Conservation (phyloP, 2,888 invertebrate species). For the Fragum sueziense region DNA sequence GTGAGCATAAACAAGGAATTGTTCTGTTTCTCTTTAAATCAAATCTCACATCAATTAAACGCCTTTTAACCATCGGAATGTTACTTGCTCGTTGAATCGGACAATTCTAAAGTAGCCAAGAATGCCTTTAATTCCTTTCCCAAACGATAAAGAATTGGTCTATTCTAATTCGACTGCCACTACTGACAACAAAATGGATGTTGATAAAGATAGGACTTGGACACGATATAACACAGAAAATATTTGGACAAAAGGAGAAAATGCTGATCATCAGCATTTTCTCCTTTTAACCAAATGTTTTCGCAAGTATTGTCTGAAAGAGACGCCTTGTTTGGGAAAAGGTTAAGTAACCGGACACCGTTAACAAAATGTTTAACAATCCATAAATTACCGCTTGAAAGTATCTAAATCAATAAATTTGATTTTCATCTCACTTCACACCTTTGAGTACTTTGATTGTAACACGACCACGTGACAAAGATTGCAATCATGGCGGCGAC, state of each 20-base stretch:
- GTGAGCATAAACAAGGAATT: no score
- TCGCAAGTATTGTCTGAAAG: no score
- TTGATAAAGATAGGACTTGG: no score
- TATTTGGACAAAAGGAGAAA: no score
- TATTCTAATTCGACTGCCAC: not conserved
- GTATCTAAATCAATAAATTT: constrained; percentile 4
- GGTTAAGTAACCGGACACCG: not conserved
- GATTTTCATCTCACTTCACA: constrained; percentile 13
- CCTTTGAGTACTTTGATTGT: constrained; percentile 15
- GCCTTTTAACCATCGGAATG: not conserved
- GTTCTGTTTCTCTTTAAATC: not conserved
- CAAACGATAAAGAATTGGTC: no score
- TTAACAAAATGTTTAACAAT: not conserved
- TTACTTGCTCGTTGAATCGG: not conserved
- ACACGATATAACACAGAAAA: no score
- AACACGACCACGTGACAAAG: constrained; percentile 3
- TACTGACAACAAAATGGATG: no score
- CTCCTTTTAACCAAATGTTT: no score
- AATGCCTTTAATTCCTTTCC: not conserved
- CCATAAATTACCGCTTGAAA: constrained; percentile 11
- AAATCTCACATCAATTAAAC: not conserved
- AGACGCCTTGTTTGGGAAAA: not conserved
- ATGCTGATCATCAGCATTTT: no score
- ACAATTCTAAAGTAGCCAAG: not conserved
- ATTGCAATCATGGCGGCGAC: constrained; percentile 16